These are phyloP conservation scores for Fregata magnificens DNA, from an alignment of 2,113 vertebrate species.

Conservation along the genomic window DNA sequence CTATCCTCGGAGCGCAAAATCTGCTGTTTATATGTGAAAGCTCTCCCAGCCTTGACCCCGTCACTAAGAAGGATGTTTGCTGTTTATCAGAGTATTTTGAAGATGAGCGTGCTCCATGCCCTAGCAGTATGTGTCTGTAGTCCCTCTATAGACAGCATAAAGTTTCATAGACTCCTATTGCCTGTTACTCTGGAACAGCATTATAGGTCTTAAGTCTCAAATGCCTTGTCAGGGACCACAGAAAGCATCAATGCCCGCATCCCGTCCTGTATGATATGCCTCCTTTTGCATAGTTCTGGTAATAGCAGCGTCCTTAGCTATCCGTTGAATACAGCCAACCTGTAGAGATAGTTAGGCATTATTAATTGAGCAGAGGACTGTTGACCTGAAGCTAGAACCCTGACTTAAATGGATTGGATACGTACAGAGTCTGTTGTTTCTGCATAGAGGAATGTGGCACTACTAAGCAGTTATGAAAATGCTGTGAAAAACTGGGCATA, in stretches of 20 bases:
- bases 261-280: neutral
- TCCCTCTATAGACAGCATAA: neutral
- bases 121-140: neutral
- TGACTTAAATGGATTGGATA: neutral
- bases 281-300: neutral
- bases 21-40: neutral
- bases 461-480: neutral
- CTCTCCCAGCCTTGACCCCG: neutral
- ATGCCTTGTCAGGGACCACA: neutral
- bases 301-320: neutral
- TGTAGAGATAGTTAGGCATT: neutral
- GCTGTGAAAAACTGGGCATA: neutral
- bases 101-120: neutral
- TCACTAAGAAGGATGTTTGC: neutral
- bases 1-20: accelerated
- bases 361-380: neutral
- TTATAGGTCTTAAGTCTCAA: neutral
- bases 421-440: neutral
- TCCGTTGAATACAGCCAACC: neutral
- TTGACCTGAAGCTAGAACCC: neutral
- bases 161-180: neutral
- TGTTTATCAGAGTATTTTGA: neutral
- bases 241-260: neutral
- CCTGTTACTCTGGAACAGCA: neutral
- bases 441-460: neutral